Conservation (phyloP, 2,113 vertebrate species). For the Coryphaenoides rupestris region DNA sequence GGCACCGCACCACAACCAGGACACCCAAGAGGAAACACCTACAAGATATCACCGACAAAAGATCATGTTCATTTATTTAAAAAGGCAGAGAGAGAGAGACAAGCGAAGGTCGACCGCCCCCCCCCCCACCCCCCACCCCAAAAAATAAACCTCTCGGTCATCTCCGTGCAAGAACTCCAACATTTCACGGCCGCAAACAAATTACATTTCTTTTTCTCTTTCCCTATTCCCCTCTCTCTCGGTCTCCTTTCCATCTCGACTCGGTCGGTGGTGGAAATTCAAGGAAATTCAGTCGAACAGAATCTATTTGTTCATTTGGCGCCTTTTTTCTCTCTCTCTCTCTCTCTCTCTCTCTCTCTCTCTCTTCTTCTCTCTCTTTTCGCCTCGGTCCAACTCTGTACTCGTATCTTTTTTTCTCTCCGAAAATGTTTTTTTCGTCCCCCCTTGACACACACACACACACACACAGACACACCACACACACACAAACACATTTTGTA, state of each 20-base stretch:
- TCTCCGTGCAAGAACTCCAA: constrained; percentile 57
- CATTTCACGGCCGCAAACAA: constrained; percentile 46
- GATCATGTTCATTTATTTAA: constrained; percentile 61
- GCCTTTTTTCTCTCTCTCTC: constrained; percentile 23
- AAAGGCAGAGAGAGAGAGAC: constrained; percentile 50
- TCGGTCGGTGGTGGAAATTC: constrained; percentile 40
- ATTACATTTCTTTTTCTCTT: too few species aligned
- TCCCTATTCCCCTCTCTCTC: too few species aligned
- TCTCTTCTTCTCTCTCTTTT: too few species aligned
- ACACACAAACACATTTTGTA: too few species aligned
- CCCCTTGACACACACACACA: too few species aligned
- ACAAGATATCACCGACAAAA: too few species aligned
- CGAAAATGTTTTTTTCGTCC: too few species aligned
- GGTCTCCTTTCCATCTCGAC: constrained; percentile 25
- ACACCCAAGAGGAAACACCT: constrained; percentile 9
- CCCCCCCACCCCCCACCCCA: constrained; percentile 60
- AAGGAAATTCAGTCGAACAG: constrained; percentile 57
- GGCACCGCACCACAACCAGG: not conserved
- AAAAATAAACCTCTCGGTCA: constrained; percentile 54
- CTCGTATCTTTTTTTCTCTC: constrained; percentile 27
- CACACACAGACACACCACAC: too few species aligned
- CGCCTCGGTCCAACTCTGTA: constrained; percentile 14
- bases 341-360: too few species aligned
- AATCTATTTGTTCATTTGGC: constrained; percentile 61
- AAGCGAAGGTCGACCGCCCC: constrained; percentile 50